Evolutionary conservation across 2,797 vertebrate species (phyloP), one percentile per base, ranked within the genome.

Genomic region (Danio tinwini): DNA sequence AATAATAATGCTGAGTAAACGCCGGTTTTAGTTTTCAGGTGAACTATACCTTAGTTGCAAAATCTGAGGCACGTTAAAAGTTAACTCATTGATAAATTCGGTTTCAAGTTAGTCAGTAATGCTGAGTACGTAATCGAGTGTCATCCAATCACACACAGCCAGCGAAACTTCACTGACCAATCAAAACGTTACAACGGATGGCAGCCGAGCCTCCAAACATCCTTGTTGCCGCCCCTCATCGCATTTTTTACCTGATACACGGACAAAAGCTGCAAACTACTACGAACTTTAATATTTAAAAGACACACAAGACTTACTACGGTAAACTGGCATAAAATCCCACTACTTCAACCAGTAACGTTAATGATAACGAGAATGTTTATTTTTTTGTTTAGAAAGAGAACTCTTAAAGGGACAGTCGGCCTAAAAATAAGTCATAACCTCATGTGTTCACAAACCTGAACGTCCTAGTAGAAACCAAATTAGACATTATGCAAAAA

Each of bases 101-200:
- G 47, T 29, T 14, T 10, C n/a, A 62, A 8, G 11, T 37, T 49
- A 53, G 53, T 37, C 13, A 67, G n/a, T 16, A 64, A 42, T n/a
- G n/a, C 52, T 74, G n/a, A 76, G 45, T 14, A 88, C 87, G 84
- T 81, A 79, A 86, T n/a, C 13, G 1, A 62, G 81, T 6, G 1
- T 44, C 0, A 56, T 17, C 94, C 92, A 94, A 94, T 94, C 88
- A 89, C 71, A 86, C 49, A 21, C 55, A 71, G 93, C 89, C 94
- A 95, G 88, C 93, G 85, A 93, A 94, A 93, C 90, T 90, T 90
- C 44, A 5, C 39, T 1, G 83, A 19, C 93, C 89, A 94, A 94
- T 94, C 84, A 88, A 21, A 84, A 50, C 67, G 81, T 93, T 93
- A 93, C 93, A 94, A 90, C 93, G 80, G 80, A n/a, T 39, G 79